Percentiles rank a stretch among this genome's conserved stretches.
Conservation (phyloP, 2,888 invertebrate species). For the Dolomedes plantarius region DNA sequence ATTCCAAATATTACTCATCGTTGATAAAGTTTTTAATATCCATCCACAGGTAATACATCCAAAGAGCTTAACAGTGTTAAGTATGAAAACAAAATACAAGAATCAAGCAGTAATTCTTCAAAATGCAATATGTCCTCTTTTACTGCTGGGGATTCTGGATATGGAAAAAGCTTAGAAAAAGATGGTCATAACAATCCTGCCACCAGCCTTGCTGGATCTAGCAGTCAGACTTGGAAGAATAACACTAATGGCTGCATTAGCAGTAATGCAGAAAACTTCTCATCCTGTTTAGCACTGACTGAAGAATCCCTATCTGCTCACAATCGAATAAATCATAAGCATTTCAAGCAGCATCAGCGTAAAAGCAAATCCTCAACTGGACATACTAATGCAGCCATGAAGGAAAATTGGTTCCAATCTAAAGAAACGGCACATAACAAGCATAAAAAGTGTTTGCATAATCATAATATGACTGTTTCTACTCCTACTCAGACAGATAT, state of each 20-base stretch:
- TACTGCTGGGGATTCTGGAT: constrained; percentile 58
- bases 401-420: constrained; percentile 37
- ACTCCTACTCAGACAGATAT: constrained; percentile 41
- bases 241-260: constrained; percentile 5
- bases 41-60: constrained; percentile 27
- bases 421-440: constrained; percentile 22
- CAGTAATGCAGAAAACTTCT: constrained; percentile 25
- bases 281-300: constrained; percentile 46
- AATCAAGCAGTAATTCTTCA: constrained; percentile 52
- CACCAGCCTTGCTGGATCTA: constrained; percentile 17
- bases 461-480: constrained; percentile 8
- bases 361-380: constrained; percentile 27
- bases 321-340: constrained; percentile 56
- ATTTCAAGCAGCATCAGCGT: constrained; percentile 41
- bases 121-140: constrained; percentile 63
- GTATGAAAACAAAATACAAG: constrained; percentile 26
- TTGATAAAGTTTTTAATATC: no score
- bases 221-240: constrained; percentile 27
- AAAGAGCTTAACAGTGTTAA: constrained; percentile 21
- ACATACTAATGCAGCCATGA: neutral
- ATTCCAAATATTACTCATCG: no score
- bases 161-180: constrained; percentile 37
- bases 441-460: constrained; percentile 29
- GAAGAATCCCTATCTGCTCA: constrained; percentile 48
- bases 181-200: neutral